Percentiles rank a stretch among this genome's conserved stretches.
Conservation (phyloP, 2,888 invertebrate genomes). For the Corythucha ciliata region DNA sequence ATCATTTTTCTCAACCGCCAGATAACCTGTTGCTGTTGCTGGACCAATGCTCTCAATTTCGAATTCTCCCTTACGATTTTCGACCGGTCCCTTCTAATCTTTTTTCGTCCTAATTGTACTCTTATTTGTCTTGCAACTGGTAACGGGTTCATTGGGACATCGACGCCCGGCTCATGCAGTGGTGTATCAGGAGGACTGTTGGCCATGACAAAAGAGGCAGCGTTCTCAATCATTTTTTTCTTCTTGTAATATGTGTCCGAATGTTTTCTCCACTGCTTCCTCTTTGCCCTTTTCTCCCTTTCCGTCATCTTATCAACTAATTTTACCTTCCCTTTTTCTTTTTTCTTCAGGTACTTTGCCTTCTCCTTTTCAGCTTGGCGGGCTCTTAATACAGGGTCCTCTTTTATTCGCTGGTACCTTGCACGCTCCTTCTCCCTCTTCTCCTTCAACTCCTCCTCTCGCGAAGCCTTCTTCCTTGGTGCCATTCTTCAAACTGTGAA, state of each 20-base stretch:
- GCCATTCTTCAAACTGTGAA: constrained; percentile 2
- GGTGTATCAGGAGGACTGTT: background rate
- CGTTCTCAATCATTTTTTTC: background rate
- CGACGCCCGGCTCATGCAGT: no score
- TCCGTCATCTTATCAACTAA: background rate
- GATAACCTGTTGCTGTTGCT: no score
- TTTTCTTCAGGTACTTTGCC: background rate
- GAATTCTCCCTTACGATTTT: no score
- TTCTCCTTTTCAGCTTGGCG: background rate
- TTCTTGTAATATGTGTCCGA: background rate
- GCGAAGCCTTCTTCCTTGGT: background rate
- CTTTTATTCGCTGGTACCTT: background rate
- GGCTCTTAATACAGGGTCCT: background rate
- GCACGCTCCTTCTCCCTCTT: background rate
- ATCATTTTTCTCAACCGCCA: no score
- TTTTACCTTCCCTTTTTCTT: constrained; percentile 1
- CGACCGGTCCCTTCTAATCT: no score
- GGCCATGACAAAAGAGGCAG: background rate
- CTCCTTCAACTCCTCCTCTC: background rate
- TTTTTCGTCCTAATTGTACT: no score
- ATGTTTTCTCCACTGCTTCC: background rate
- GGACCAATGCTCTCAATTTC: no score
- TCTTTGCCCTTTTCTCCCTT: constrained; percentile 3
- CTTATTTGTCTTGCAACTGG: no score
- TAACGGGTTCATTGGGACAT: no score